phyloP scores from a whole-genome alignment of 2,888 invertebrate genomes.

The Pachydiplax longipennis region DNA sequence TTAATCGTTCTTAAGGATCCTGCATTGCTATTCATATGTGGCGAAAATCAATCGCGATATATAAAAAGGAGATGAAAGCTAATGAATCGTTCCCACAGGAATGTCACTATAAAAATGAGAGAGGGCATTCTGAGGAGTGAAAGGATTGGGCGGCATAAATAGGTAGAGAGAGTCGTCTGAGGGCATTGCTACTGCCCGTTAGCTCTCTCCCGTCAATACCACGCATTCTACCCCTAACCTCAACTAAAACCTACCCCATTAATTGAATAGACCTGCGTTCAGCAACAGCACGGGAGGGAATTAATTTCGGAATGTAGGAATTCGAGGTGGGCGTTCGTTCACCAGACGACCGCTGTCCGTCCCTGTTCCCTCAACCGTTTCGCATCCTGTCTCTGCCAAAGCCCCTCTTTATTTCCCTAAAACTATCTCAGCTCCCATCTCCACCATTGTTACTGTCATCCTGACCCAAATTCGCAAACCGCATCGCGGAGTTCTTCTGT shows the following conservation, averaged over 20 bases:
- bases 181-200: background rate
- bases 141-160: background rate
- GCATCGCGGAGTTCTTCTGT: background rate
- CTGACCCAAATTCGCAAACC: conserved; percentile 37
- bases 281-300: background rate
- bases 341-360: conserved; percentile 31
- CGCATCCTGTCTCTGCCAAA: background rate
- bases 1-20: no score
- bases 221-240: background rate
- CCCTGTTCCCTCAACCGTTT: conserved; percentile 14
- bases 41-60: no score
- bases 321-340: background rate
- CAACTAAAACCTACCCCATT: background rate
- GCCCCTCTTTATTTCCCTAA: background rate
- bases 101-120: background rate
- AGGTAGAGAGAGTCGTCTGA: background rate
- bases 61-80: no score
- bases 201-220: background rate
- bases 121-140: background rate
- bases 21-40: no score
- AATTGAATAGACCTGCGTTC: background rate
- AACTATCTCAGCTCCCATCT: background rate
- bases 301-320: background rate
- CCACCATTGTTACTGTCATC: conserved; percentile 7
- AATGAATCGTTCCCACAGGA: no score